These are phyloP conservation scores for Rissa tridactyla DNA, from an alignment of 2,113 vertebrate species.

Conservation along the genomic window DNA sequence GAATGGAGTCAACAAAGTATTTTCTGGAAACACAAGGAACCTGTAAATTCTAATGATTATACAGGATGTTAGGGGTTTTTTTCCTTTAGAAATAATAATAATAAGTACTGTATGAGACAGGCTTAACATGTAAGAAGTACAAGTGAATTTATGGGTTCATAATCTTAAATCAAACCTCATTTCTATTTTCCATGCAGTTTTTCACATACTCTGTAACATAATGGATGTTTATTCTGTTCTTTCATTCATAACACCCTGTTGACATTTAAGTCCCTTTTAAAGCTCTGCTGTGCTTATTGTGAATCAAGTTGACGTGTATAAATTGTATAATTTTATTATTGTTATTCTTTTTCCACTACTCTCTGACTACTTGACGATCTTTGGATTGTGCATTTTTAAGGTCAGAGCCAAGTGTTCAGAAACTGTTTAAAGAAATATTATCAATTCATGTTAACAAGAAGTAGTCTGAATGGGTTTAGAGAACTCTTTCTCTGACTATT, in stretches of 20 bases:
- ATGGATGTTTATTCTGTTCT: conserved; percentile 52
- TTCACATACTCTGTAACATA: conserved; percentile 36
- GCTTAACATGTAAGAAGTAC: conserved; percentile 14
- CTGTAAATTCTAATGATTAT: conserved; percentile 43
- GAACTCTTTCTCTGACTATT: neutral
- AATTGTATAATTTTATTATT: conserved; percentile 50
- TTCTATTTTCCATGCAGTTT: conserved; percentile 64
- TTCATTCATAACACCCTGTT: conserved; percentile 49
- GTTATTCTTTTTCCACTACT: conserved; percentile 47
- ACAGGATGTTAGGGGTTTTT: neutral
- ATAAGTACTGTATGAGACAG: conserved; percentile 4
- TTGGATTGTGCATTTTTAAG: neutral
- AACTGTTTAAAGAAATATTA: neutral
- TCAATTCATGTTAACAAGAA: neutral
- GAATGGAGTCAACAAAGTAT: conserved; percentile 8
- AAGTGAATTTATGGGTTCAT: conserved; percentile 58
- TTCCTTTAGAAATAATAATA: conserved; percentile 40
- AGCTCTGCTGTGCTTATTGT: conserved; percentile 41
- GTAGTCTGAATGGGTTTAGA: neutral
- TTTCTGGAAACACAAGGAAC: conserved; percentile 22
- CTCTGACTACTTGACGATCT: neutral
- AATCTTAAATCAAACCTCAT: conserved; percentile 61
- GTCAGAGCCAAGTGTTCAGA: neutral
- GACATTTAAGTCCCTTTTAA: conserved; percentile 47
- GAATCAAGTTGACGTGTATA: conserved; percentile 43